Evolutionary conservation across 2,113 vertebrate species (phyloP), one percentile per base, ranked within the genome.

Genomic region (Onychostruthus taczanowskii): DNA sequence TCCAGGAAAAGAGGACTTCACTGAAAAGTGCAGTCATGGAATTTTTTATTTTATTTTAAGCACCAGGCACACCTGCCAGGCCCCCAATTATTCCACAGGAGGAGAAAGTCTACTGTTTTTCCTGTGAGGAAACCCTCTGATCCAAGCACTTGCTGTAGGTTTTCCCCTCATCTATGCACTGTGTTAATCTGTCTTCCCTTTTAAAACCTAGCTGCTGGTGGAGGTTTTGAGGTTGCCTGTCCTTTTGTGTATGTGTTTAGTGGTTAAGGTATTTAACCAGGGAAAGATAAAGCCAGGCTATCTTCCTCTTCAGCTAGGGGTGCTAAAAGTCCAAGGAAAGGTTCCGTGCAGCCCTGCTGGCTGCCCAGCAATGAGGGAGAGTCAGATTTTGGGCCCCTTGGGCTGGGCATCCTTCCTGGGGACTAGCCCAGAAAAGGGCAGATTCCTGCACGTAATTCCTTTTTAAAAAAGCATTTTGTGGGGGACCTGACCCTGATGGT

Each of bases 21-120:
- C 94, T 96, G 93, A 90, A 86, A 94, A 97, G 75, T 90, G 90
- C 90, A 80, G 72, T 80, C 88, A 84, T 72, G 92, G 94, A 96
- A 95, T 93, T 97, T 96, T 96, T 97, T 97, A 96, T 96, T 97
- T 97, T 90, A 95, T 93, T 95, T 96, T 90, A 95, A 96, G 90
- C 88, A 94, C 83, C 93, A 95, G 95, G 90, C 94, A 96, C 96
- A 97, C 95, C 95, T 97, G 95, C 94, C 95, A 96, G 94, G 92
- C 86, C 76, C 84, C 92, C 96, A 96, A 96, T 96, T 97, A 97
- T 92, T 96, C 93, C 96, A 93, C 96, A 94, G 94, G 95, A 95
- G 94, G 88, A 86, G 93, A 97, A 95, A 96, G 95, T 96, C 95
- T 96, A 96, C 94, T 92, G 83, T 78, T 97, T 97, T 95, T 96